phyloP scores from a whole-genome alignment of 2,888 invertebrate species.

The Xiphydria camelus region DNA sequence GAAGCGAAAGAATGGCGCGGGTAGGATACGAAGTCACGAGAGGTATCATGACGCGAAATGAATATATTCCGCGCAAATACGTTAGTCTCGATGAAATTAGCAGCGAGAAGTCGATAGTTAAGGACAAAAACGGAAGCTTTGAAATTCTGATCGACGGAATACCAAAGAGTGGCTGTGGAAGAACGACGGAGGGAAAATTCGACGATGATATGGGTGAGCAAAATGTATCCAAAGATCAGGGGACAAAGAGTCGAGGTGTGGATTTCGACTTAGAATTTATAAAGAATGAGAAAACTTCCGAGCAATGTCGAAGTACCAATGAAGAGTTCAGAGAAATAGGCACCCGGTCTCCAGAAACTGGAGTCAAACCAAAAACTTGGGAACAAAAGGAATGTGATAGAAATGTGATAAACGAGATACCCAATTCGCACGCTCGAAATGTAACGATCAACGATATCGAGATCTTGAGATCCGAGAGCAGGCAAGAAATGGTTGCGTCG shows the following conservation, averaged over 20 bases:
- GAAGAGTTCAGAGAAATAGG: not conserved
- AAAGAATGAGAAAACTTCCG: not conserved
- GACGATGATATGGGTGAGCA: not conserved
- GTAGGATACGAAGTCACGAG: not conserved
- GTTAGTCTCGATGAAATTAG: slow-evolving; percentile 10
- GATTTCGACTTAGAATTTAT: not conserved
- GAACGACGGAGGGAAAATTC: not conserved
- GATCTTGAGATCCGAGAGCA: slow-evolving; percentile 29
- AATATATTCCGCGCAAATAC: slow-evolving; percentile 19
- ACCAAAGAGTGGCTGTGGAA: not conserved
- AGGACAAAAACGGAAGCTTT: too few relatives aligned
- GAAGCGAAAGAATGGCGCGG: slow-evolving; percentile 24
- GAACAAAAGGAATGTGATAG: slow-evolving; percentile 9
- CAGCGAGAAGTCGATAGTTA: not conserved
- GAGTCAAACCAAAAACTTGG: slow-evolving; percentile 1
- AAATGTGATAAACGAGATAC: slow-evolving; percentile 19
- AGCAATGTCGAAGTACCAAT: too few relatives aligned
- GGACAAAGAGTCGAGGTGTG: not conserved
- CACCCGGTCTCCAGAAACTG: not conserved
- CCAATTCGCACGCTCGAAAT: slow-evolving; percentile 5
- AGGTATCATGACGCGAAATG: too few relatives aligned
- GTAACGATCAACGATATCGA: slow-evolving; percentile 24
- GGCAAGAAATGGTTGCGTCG: slow-evolving; percentile 25
- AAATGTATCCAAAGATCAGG: not conserved
- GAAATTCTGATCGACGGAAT: too few relatives aligned